phyloP scores from a whole-genome alignment of 2,113 vertebrate species.

The Sardina pilchardus region DNA sequence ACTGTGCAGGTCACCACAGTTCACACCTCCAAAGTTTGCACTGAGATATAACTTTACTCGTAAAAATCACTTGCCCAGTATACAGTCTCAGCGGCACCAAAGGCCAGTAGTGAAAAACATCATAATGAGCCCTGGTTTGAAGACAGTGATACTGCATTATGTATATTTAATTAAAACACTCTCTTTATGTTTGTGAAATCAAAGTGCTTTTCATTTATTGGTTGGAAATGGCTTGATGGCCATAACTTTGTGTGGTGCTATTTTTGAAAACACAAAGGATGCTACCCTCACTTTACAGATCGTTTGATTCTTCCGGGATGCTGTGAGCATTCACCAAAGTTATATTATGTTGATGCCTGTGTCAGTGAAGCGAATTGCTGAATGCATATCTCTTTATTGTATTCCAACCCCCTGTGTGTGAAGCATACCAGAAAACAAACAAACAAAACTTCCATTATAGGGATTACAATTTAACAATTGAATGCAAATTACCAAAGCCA shows the following conservation, averaged over 20 bases:
- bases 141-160: neutral
- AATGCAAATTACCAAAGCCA: neutral
- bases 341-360: neutral
- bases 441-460: conserved; percentile 2
- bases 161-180: neutral
- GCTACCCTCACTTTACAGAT: neutral
- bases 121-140: neutral
- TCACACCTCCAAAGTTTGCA: neutral
- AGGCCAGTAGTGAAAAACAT: neutral
- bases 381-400: neutral
- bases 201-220: neutral
- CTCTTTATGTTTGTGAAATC: neutral
- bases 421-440: neutral
- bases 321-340: neutral
- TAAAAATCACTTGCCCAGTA: neutral
- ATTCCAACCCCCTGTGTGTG: neutral
- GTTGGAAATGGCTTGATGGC: neutral
- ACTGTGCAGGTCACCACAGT: neutral
- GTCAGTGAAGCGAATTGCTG: neutral
- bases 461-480: neutral
- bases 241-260: neutral
- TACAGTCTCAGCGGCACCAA: neutral
- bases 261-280: neutral
- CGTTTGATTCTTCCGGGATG: neutral
- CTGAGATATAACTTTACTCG: neutral